Conservation (phyloP, 2,113 vertebrate genomes). For the Serranochromis macrocephalus region DNA sequence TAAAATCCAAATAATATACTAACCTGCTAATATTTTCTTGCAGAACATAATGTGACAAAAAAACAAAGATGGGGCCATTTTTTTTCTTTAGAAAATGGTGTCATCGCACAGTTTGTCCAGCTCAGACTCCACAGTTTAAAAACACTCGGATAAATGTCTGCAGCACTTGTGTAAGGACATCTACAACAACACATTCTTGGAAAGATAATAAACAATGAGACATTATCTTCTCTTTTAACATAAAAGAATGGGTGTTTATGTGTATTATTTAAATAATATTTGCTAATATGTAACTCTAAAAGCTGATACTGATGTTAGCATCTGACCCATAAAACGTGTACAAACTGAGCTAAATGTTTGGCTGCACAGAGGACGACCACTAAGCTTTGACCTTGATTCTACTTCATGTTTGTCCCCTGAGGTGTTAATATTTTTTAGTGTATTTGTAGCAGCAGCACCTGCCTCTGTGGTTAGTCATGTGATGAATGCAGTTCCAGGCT, state of each 20-base stretch:
- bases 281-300: neutral
- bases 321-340: neutral
- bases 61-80: neutral
- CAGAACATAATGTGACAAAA: neutral
- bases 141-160: neutral
- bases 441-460: slow-evolving; percentile 52
- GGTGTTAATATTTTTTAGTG: neutral
- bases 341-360: neutral
- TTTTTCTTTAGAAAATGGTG: neutral
- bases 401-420: slow-evolving; percentile 36
- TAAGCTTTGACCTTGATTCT: slow-evolving; percentile 30
- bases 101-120: neutral
- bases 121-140: neutral
- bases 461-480: slow-evolving; percentile 16
- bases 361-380: neutral
- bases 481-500: neutral
- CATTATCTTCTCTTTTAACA: neutral
- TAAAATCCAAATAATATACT: neutral
- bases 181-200: neutral
- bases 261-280: neutral
- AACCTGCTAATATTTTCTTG: neutral
- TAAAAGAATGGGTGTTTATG: neutral
- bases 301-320: neutral
- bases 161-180: neutral
- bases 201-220: neutral